Evolutionary conservation across 2,888 invertebrate genomes (phyloP), one percentile per base, ranked within the genome.

Genomic region (Drosophila kanekoi): DNA sequence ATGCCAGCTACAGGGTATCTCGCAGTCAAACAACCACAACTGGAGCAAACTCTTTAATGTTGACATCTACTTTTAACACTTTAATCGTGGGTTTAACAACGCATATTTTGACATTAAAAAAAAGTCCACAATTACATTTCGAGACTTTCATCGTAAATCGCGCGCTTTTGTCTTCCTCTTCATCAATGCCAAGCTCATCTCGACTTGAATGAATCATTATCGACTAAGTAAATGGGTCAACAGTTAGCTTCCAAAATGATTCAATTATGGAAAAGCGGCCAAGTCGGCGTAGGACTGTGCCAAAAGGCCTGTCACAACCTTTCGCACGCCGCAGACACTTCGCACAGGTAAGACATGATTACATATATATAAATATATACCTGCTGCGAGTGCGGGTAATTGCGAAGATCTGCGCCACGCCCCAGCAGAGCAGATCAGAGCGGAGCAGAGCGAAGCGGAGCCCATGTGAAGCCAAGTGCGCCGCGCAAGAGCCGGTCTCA

Each of bases 281-380:
- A 23, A 44, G 40, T 4, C 3, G 14, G n/a, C 18, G 49, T 35
- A 63, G 48, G 32, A 32, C 35, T 41, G 45, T 11, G 14, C n/a
- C 35, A 18, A 59, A 16, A 23, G 38, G 49, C 57, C 62, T 63
- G 48, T 47, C 41, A 57, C 64, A 75, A 67, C 85, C 79, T 82
- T 87, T 84, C 79, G 85, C 81, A 37, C n/a, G 37, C 37, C n/a
- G 37, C 37, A 35, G 13, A 23, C 23, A 67, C 85, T 76, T 82
- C 75, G 75, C 79, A 87, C 81, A 52, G 14, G 2, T 28, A 16
- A 28, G 28, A 38, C 23, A 14, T 6, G 23, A 23, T 11, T 23
- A 4, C 9, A 16, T 48, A 33, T 33, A 3, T 33, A 43, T 5
- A n/a, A 3, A 11, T 23, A 10, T 8, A 11, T 37, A 10, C 10